Conservation (phyloP, 2,888 invertebrate genomes). For the Chrysomela aeneicollis region DNA sequence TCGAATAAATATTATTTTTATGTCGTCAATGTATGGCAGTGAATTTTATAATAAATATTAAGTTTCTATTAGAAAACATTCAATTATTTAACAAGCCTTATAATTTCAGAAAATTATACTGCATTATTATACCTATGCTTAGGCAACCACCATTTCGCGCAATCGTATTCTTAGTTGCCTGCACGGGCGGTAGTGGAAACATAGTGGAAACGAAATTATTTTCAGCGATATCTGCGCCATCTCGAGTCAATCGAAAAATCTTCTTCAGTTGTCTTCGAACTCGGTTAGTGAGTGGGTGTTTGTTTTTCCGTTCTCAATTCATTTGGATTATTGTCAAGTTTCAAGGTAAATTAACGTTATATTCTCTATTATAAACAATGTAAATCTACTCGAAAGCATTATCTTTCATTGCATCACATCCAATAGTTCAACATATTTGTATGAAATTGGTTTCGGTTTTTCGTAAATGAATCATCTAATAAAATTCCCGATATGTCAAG, state of each 20-base stretch:
- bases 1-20: no score
- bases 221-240: slow-evolving; percentile 24
- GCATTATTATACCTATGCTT: no score
- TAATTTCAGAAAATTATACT: no score
- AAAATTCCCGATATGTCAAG: neutral
- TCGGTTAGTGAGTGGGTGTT: slow-evolving; percentile 54
- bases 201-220: neutral
- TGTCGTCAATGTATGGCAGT: no score
- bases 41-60: no score
- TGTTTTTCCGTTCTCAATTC: slow-evolving; percentile 46
- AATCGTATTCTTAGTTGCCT: slow-evolving; percentile 31
- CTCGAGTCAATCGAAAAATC: slow-evolving; percentile 13
- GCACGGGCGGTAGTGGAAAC: neutral
- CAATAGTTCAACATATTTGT: neutral
- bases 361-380: slow-evolving; percentile 11
- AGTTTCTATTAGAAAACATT: no score
- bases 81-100: no score
- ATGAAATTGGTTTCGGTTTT: neutral
- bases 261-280: slow-evolving; percentile 50
- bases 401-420: neutral
- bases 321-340: slow-evolving; percentile 50
- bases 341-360: slow-evolving; percentile 46
- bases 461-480: neutral
- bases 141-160: neutral
- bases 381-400: neutral